These are phyloP conservation scores for Poecilia velifera DNA, from an alignment of 2,797 vertebrate species.

Conservation along the genomic window DNA sequence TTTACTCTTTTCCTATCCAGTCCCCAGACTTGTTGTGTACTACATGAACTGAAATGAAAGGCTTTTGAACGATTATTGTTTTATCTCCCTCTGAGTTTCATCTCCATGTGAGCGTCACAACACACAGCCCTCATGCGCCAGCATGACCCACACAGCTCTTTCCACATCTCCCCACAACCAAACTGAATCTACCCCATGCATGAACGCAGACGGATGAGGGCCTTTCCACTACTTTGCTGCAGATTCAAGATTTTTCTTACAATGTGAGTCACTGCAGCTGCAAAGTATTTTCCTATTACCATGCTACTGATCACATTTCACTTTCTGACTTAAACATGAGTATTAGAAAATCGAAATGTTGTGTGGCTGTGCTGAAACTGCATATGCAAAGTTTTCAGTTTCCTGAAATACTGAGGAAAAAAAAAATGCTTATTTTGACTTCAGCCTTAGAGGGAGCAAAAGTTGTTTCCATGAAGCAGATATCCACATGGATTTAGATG, in stretches of 20 bases:
- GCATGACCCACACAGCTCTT: slow-evolving; percentile 41
- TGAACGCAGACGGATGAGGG: slow-evolving; percentile 22
- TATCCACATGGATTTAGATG: slow-evolving; percentile 25
- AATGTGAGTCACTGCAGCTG: slow-evolving; percentile 29
- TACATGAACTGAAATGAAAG: background rate
- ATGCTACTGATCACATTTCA: slow-evolving; percentile 10
- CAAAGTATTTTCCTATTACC: slow-evolving; percentile 30
- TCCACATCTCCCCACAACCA: slow-evolving; percentile 36
- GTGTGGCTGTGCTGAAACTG: slow-evolving; percentile 3
- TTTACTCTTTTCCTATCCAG: background rate
- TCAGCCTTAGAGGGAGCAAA: background rate
- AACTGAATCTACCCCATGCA: slow-evolving; percentile 33
- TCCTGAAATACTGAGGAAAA: background rate
- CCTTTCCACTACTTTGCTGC: slow-evolving; percentile 28
- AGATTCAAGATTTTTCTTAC: slow-evolving; percentile 26
- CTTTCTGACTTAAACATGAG: slow-evolving; percentile 1
- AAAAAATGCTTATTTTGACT: slow-evolving; percentile 16
- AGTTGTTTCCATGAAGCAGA: background rate
- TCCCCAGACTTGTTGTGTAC: background rate
- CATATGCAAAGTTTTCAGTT: background rate
- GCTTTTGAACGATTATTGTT: slow-evolving; percentile 14
- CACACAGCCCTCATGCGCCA: slow-evolving; percentile 31
- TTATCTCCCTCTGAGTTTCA: slow-evolving; percentile 12
- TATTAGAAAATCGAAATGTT: slow-evolving; percentile 23
- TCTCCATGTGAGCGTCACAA: slow-evolving; percentile 22